Conservation (phyloP, 2,797 vertebrate species). For the Pagetopsis macropterus region DNA sequence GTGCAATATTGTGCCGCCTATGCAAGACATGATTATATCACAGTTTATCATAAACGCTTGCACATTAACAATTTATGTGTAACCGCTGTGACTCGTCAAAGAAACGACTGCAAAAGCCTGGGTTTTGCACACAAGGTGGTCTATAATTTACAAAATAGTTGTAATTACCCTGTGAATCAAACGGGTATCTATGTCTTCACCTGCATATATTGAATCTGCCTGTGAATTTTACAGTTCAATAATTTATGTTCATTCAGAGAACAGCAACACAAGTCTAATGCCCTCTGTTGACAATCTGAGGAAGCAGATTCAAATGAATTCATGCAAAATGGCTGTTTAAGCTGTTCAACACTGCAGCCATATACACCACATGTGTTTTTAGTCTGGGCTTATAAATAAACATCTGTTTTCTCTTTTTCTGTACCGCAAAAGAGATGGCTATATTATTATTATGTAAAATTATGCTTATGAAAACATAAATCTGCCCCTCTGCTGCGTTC, state of each 20-base stretch:
- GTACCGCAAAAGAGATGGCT: conserved; percentile 61
- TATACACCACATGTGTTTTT: conserved; percentile 82
- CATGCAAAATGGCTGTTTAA: conserved; percentile 67
- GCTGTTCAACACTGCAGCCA: conserved; percentile 52
- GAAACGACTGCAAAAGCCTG: conserved; percentile 11
- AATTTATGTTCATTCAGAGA: conserved; percentile 44
- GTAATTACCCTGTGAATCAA: conserved; percentile 18
- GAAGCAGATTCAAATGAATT: conserved; percentile 70
- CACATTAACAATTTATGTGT: conserved; percentile 50
- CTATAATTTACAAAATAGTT: conserved; percentile 33
- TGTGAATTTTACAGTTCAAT: conserved; percentile 15
- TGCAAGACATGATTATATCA: conserved; percentile 47
- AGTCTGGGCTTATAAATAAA: conserved; percentile 84
- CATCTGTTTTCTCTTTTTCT: conserved; percentile 87
- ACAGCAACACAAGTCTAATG: conserved; percentile 62
- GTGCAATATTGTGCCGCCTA: conserved; percentile 41
- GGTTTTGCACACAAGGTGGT: conserved; percentile 29
- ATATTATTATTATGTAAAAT: conserved; percentile 90
- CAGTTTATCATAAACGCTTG: conserved; percentile 48
- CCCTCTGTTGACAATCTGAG: conserved; percentile 77
- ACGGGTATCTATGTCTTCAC: conserved; percentile 21
- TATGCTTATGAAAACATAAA: conserved; percentile 88
- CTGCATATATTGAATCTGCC: conserved; percentile 6
- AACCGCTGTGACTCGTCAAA: conserved; percentile 35
- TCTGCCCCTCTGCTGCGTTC: conserved; percentile 76